These are phyloP conservation scores for Caligus rogercresseyi DNA, from an alignment of 1,140 invertebrate genomes.

Conservation along the genomic window DNA sequence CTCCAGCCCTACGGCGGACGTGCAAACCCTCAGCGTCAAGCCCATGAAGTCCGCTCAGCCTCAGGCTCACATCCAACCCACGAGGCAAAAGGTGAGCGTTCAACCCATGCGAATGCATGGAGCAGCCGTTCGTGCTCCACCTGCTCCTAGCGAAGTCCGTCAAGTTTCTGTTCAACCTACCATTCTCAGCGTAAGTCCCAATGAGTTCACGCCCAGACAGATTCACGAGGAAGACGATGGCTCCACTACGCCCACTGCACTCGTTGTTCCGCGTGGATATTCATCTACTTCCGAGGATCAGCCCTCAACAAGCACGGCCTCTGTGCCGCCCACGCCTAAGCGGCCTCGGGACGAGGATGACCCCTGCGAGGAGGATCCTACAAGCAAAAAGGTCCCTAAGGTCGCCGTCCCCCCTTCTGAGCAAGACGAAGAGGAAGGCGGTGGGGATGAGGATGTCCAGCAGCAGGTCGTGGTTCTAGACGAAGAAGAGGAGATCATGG, in stretches of 20 bases:
- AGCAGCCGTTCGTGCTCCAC: slow-evolving; percentile 26
- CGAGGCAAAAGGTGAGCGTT: neutral
- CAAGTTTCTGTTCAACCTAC: slow-evolving; percentile 6
- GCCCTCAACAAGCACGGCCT: neutral
- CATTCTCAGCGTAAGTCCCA: slow-evolving; percentile 25
- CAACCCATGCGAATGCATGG: neutral
- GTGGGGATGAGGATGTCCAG: slow-evolving; percentile 33
- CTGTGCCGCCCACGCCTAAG: neutral
- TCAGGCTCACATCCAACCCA: slow-evolving; percentile 18
- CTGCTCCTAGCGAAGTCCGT: neutral
- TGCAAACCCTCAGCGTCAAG: neutral
- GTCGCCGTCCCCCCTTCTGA: neutral
- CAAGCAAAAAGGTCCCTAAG: slow-evolving; percentile 34
- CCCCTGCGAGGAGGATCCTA: neutral
- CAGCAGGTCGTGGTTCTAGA: slow-evolving; percentile 21
- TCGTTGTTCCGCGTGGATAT: neutral
- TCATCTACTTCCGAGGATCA: neutral
- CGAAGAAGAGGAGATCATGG: neutral
- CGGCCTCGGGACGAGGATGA: slow-evolving; percentile 36
- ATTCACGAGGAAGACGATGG: slow-evolving; percentile 35
- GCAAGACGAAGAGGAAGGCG: neutral
- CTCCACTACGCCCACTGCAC: slow-evolving; percentile 30
- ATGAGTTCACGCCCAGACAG: slow-evolving; percentile 64
- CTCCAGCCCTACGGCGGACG: neutral
- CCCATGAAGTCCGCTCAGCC: neutral